Evolutionary conservation across 2,797 vertebrate genomes (phyloP).

Genomic region (Rhinophrynus dorsalis): DNA sequence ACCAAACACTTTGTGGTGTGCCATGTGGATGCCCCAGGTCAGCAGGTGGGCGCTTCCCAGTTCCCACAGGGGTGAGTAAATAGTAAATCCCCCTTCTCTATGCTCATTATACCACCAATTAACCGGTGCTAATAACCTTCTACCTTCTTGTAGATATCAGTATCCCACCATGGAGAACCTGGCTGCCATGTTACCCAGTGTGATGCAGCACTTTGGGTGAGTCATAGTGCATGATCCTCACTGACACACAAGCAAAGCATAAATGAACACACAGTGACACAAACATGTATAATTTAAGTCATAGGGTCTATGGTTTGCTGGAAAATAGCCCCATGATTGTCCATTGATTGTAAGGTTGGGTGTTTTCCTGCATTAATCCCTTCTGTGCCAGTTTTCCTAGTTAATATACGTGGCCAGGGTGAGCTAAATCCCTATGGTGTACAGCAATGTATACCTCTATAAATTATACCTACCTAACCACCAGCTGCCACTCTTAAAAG

Average conservation of each 20-base stretch:
- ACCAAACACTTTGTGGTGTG: slow-evolving; percentile 96
- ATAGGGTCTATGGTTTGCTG: no score
- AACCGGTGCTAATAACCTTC: background rate
- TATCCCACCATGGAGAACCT: slow-evolving; percentile 97
- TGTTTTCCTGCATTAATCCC: no score
- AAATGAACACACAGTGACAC: no score
- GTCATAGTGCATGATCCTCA: slow-evolving; percentile 25
- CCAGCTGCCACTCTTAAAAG: no score
- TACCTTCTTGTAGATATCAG: slow-evolving; percentile 78
- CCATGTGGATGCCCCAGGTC: slow-evolving; percentile 90
- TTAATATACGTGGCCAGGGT: no score
- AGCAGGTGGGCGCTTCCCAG: slow-evolving; percentile 89
- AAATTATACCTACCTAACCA: no score
- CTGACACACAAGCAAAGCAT: background rate
- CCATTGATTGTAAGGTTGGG: no score
- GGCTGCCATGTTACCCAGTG: slow-evolving; percentile 91
- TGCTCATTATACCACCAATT: background rate
- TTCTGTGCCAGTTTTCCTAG: no score
- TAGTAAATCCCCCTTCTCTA: background rate
- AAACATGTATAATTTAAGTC: no score
- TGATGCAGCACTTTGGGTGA: slow-evolving; percentile 95
- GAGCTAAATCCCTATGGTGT: no score
- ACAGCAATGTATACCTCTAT: no score
- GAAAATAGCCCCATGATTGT: no score
- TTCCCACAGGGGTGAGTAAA: slow-evolving; percentile 75